A percentile compares a stretch with the other conserved stretches of the same genome.
Conservation (phyloP, 2,888 invertebrate species). For the Orgyia antiqua region DNA sequence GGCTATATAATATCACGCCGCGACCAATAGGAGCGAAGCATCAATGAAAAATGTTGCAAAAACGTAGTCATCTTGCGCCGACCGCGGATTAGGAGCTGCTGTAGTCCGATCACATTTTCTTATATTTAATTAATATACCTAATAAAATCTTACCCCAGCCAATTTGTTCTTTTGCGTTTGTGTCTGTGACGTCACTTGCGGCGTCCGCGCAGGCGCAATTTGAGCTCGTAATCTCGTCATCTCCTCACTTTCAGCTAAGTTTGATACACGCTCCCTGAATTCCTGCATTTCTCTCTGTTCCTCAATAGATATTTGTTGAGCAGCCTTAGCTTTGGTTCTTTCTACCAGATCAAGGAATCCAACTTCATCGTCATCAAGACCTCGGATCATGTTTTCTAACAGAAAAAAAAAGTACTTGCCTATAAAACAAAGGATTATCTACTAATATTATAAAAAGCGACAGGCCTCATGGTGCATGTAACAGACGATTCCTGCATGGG, state of each 20-base stretch:
- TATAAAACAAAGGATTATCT: too few species aligned
- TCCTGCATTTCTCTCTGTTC: slow-evolving; percentile 91
- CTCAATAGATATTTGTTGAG: slow-evolving; percentile 89
- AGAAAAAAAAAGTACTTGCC: slow-evolving; percentile 3
- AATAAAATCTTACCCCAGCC: slow-evolving; percentile 48
- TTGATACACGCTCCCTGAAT: slow-evolving; percentile 81
- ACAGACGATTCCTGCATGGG: too few species aligned
- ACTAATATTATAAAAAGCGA: not conserved
- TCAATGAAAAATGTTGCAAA: too few species aligned
- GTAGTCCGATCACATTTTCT: too few species aligned
- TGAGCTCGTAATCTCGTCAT: slow-evolving; percentile 59
- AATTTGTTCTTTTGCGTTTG: slow-evolving; percentile 59
- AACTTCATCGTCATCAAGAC: slow-evolving; percentile 97
- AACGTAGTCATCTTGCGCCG: too few species aligned
- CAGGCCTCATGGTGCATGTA: too few species aligned
- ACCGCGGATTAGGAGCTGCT: too few species aligned
- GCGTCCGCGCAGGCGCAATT: slow-evolving; percentile 69
- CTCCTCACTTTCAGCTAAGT: slow-evolving; percentile 65
- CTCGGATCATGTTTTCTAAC: slow-evolving; percentile 90
- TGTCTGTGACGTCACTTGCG: slow-evolving; percentile 36
- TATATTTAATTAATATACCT: too few species aligned
- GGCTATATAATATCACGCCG: too few species aligned
- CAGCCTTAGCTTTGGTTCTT: slow-evolving; percentile 89
- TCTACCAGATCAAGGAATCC: slow-evolving; percentile 96
- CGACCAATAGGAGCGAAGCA: too few species aligned